Percentiles rank a stretch among this genome's conserved stretches.
Conservation (phyloP, 1,140 invertebrate genomes). For the Cataglyphis hispanica region DNA sequence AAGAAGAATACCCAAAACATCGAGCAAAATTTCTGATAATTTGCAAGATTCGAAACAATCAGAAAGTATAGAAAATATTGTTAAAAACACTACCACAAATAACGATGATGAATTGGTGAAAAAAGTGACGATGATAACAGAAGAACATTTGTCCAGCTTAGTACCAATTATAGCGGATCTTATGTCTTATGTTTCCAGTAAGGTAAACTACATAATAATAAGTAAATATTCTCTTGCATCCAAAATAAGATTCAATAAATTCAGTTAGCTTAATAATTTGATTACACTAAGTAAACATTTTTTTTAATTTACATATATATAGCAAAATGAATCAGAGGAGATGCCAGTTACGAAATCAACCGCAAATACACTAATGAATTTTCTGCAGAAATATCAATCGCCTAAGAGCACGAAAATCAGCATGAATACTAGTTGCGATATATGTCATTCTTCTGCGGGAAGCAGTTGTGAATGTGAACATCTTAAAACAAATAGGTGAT, state of each 20-base stretch:
- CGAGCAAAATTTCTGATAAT: constrained; percentile 60
- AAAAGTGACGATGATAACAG: constrained; percentile 59
- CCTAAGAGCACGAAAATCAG: constrained; percentile 50
- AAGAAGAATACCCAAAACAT: constrained; percentile 35
- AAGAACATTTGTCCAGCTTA: constrained; percentile 78
- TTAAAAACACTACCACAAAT: constrained; percentile 30
- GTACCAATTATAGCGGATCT: constrained; percentile 81
- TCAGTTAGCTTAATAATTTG: background rate
- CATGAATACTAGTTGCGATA: background rate
- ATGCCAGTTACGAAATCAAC: constrained; percentile 40
- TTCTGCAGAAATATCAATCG: constrained; percentile 71
- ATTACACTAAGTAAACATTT: background rate
- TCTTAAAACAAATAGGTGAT: constrained; percentile 61
- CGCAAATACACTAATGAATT: constrained; percentile 68
- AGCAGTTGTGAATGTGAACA: constrained; percentile 30
- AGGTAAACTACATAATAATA: constrained; percentile 62
- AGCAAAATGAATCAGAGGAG: constrained; percentile 51
- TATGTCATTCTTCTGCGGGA: constrained; percentile 2
- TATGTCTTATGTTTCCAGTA: constrained; percentile 76
- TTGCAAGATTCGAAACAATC: constrained; percentile 43
- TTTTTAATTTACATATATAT: background rate
- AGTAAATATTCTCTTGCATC: background rate
- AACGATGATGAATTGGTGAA: constrained; percentile 60
- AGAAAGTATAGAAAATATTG: constrained; percentile 55
- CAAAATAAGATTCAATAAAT: background rate